A percentile compares a stretch with the other conserved stretches of the same genome.
Conservation (phyloP, 2,113 vertebrate genomes). For the Pygoscelis adeliae region DNA sequence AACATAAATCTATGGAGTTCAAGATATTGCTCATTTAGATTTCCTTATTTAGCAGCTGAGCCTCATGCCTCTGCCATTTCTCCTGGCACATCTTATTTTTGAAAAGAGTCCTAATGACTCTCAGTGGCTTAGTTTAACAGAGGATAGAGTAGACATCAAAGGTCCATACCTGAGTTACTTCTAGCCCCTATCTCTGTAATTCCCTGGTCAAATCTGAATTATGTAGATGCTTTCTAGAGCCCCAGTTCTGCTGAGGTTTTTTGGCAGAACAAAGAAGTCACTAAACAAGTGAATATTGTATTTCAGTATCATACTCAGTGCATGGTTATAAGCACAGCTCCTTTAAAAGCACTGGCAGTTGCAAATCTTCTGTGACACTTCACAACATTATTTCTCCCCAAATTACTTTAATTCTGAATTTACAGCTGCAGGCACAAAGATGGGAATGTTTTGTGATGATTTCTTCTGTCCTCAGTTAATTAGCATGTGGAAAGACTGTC, state of each 20-base stretch:
- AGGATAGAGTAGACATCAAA: neutral
- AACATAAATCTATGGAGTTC: neutral
- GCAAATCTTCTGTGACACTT: slow-evolving; percentile 49
- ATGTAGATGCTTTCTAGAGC: neutral
- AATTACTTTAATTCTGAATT: slow-evolving; percentile 51
- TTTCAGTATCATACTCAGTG: neutral
- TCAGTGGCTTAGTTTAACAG: neutral
- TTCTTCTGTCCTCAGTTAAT: slow-evolving; percentile 58
- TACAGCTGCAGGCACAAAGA: slow-evolving; percentile 58
- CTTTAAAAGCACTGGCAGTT: neutral
- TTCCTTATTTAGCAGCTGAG: slow-evolving; percentile 25
- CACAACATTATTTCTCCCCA: slow-evolving; percentile 39
- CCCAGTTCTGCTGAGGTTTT: neutral
- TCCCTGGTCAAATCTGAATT: neutral
- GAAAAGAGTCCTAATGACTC: neutral
- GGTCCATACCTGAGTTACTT: neutral
- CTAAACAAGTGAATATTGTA: neutral
- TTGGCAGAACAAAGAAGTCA: neutral
- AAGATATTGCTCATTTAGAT: slow-evolving; percentile 14
- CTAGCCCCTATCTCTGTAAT: neutral
- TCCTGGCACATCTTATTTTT: slow-evolving; percentile 1
- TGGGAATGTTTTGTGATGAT: slow-evolving; percentile 16
- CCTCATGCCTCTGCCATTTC: neutral
- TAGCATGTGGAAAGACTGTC: slow-evolving; percentile 38
- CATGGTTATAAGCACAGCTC: neutral